Conservation (phyloP, 2,888 invertebrate species). For the Amphipyra berbera region DNA sequence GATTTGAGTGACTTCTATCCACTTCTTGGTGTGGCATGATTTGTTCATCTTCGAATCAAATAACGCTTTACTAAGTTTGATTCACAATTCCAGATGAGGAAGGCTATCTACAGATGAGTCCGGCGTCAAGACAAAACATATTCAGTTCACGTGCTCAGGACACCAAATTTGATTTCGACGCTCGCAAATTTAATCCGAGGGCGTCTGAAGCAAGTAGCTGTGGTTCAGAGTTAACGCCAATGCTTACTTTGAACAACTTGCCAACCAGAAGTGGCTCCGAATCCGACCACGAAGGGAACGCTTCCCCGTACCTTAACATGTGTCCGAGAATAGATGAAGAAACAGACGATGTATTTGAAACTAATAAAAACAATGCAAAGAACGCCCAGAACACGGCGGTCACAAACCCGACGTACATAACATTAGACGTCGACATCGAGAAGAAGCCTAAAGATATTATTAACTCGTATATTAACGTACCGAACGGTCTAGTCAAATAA, state of each 20-base stretch:
- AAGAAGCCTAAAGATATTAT: conserved; percentile 79
- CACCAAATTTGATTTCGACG: conserved; percentile 88
- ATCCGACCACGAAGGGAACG: conserved; percentile 79
- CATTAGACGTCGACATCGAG: conserved; percentile 75
- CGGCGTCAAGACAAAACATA: conserved; percentile 79
- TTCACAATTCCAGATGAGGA: conserved; percentile 78
- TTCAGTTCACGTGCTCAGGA: conserved; percentile 89
- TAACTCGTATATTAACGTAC: conserved; percentile 79
- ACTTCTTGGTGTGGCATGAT: conserved; percentile 35
- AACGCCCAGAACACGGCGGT: conserved; percentile 76
- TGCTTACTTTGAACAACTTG: conserved; percentile 85
- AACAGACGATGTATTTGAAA: conserved; percentile 82
- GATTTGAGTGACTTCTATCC: conserved; percentile 19
- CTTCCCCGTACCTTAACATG: conserved; percentile 74
- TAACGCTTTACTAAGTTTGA: background rate
- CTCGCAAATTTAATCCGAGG: conserved; percentile 73
- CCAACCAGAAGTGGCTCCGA: conserved; percentile 81
- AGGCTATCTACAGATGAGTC: conserved; percentile 91
- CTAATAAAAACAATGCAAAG: conserved; percentile 74
- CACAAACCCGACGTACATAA: conserved; percentile 84
- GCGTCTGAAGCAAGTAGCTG: conserved; percentile 70
- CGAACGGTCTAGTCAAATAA: conserved; percentile 87
- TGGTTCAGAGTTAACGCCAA: conserved; percentile 87
- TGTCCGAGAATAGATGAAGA: conserved; percentile 82
- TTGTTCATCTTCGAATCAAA: conserved; percentile 6